phyloP scores from a whole-genome alignment of 2,113 vertebrate species.

The Osmerus mordax region DNA sequence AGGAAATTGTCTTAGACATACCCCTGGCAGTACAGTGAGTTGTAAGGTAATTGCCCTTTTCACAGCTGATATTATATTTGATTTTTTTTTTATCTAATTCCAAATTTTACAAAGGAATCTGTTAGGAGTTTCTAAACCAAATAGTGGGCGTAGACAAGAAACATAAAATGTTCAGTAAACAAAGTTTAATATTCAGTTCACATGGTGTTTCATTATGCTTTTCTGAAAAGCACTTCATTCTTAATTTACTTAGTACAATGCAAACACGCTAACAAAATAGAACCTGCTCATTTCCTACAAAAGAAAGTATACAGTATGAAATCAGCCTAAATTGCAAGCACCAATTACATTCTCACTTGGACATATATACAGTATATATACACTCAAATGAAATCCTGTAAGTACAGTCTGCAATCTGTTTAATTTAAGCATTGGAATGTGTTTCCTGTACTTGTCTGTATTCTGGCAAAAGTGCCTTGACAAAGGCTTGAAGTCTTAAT shows the following conservation, averaged over 20 bases:
- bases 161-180: slow-evolving; percentile 17
- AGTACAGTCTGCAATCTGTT: slow-evolving; percentile 53
- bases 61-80: no score
- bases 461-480: slow-evolving; percentile 49
- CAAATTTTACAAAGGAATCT: not conserved
- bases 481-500: slow-evolving; percentile 45
- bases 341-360: slow-evolving; percentile 55
- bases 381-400: slow-evolving; percentile 61
- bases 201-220: slow-evolving; percentile 36
- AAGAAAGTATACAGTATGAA: slow-evolving; percentile 88
- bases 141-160: no score
- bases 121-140: not conserved
- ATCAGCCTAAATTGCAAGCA: slow-evolving; percentile 71
- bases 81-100: no score
- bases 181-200: slow-evolving; percentile 20
- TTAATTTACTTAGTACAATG: slow-evolving; percentile 69
- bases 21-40: not conserved
- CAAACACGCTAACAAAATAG: slow-evolving; percentile 85
- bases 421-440: slow-evolving; percentile 71
- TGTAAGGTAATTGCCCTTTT: no score
- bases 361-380: slow-evolving; percentile 71
- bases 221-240: slow-evolving; percentile 59
- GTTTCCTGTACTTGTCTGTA: slow-evolving; percentile 51
- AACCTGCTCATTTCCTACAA: slow-evolving; percentile 84
- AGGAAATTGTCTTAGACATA: not conserved